These are phyloP conservation scores for Mamestra configurata DNA, from an alignment of 1,140 invertebrate genomes.

Conservation along the genomic window DNA sequence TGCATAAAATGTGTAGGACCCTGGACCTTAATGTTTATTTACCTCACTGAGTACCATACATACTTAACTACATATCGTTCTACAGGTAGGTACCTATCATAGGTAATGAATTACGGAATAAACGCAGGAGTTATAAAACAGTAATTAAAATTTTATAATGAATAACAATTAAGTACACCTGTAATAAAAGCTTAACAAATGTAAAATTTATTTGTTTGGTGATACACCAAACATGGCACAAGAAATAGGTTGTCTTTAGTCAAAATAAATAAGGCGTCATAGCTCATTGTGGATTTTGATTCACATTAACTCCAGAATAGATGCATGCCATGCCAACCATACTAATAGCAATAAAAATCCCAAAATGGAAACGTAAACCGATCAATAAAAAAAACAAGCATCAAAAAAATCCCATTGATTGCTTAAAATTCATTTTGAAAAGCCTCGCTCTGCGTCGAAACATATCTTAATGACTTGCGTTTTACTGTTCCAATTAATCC, in stretches of 20 bases:
- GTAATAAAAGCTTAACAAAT: background rate
- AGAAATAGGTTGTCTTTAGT: too few relatives aligned
- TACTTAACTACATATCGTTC: background rate
- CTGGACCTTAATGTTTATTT: background rate
- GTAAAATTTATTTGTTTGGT: background rate
- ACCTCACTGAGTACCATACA: background rate
- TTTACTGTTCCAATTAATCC: slow-evolving; percentile 42
- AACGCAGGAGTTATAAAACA: background rate
- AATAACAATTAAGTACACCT: background rate
- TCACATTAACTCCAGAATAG: background rate
- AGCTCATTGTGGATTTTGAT: background rate
- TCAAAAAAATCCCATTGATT: slow-evolving; percentile 3
- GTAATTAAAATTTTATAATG: background rate
- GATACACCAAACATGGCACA: background rate
- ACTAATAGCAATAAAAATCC: too few relatives aligned
- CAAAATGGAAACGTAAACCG: background rate
- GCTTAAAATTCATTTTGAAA: slow-evolving; percentile 21
- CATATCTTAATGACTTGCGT: slow-evolving; percentile 40
- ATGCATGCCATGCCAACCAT: background rate
- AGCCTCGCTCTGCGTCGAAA: background rate
- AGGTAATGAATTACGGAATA: background rate
- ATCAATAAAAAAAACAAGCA: slow-evolving; percentile 8
- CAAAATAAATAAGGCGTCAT: background rate
- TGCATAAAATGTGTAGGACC: slow-evolving; percentile 39
- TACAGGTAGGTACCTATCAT: background rate